phyloP scores from a whole-genome alignment of 1,140 invertebrate genomes.

The Sarcophaga bullata region DNA sequence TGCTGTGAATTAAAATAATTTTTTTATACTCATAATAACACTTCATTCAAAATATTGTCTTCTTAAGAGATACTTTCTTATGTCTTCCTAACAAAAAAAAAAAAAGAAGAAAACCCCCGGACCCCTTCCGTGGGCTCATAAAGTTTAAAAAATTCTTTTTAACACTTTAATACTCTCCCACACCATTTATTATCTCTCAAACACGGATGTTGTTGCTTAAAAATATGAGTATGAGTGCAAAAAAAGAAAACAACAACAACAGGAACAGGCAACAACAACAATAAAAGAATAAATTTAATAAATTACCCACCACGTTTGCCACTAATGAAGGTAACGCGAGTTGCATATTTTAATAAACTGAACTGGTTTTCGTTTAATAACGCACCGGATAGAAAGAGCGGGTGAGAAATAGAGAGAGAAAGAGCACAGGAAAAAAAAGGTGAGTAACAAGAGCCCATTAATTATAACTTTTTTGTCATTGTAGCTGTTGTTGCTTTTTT shows the following conservation, averaged over 20 bases:
- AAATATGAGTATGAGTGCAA: neutral
- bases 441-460: conserved; percentile 37
- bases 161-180: no score
- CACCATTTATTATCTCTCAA: neutral
- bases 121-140: no score
- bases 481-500: neutral
- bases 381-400: no score
- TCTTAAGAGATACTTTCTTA: no score
- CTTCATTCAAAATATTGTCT: no score
- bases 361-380: conserved; percentile 31
- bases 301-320: conserved; percentile 32
- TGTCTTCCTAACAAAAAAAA: no score
- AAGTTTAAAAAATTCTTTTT: no score
- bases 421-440: conserved; percentile 4
- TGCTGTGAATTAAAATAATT: no score
- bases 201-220: neutral
- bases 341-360: conserved; percentile 37
- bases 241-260: neutral
- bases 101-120: no score
- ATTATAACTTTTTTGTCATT: conserved; percentile 24
- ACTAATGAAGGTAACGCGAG: conserved; percentile 29
- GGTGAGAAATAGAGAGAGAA: no score
- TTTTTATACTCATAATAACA: no score
- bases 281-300: conserved; percentile 27
- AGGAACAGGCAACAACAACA: neutral